Evolutionary conservation across 2,113 vertebrate genomes (phyloP), one percentile per base, ranked within the genome.

Genomic region (Catharus bicknelli): DNA sequence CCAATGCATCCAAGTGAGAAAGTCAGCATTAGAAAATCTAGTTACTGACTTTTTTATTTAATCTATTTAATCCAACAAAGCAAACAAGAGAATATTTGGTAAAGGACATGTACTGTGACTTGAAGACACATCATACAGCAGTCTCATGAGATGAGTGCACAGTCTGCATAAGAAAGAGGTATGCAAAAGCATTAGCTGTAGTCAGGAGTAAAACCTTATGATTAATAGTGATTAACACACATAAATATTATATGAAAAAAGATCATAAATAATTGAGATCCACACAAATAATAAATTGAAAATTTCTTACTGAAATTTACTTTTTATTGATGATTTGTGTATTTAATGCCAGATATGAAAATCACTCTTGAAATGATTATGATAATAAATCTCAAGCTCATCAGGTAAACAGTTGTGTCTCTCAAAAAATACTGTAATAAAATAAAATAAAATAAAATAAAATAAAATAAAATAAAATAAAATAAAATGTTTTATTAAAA

Each of bases 161-260:
- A 32, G 23, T 50, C n/a, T 93, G 53, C 20, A 13, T 81, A 16
- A 69, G 30, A 86, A 77, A 75, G 45, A 55, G 23, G 5, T 34
- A 36, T 27, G 32, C 48, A 66, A 38, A 68, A 90, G 25, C n/a
- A 32, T 63, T 72, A 72, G 15, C 40, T 83, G 27, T n/a, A 91
- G 34, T 34, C 75, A 87, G 34, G 85, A 95, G 13, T 54, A 90
- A 86, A 94, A 72, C 8, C 17, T 70, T 59, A 27, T 32, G 29
- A 70, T 83, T 83, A 79, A 80, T 27, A 69, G 27, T 75, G 57
- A 88, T 90, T 84, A 88, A 58, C 25, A 61, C 15, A 54, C 21
- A 73, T 75, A 83, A 88, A 94, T 93, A 90, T 58, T 91, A 36
- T 25, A 90, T 75, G 50, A 76, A 51, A 43, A 90, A 86, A 72